Conservation (phyloP, 2,797 vertebrate genomes). For the Tachyglossus aculeatus region DNA sequence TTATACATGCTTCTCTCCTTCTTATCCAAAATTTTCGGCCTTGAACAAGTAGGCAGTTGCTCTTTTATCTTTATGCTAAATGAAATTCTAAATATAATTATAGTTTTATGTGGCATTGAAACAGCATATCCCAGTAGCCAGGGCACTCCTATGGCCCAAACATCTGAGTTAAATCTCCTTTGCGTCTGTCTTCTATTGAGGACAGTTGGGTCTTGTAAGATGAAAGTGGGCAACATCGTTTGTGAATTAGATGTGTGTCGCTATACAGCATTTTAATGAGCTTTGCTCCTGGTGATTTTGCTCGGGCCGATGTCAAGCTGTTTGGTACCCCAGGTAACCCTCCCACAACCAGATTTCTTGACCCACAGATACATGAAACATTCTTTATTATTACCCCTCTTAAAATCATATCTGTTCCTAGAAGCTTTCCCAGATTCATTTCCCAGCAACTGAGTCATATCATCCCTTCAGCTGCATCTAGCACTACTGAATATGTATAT, state of each 20-base stretch:
- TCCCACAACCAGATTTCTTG: too few species aligned
- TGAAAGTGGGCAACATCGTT: conserved; percentile 60
- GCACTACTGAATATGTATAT: too few species aligned
- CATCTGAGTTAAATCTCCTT: conserved; percentile 64
- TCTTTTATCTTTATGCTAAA: conserved; percentile 66
- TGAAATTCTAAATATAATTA: conserved; percentile 64
- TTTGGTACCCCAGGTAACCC: too few species aligned
- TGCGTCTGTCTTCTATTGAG: conserved; percentile 65
- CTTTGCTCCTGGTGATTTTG: conserved; percentile 62
- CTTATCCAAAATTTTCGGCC: conserved; percentile 54
- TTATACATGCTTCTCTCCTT: conserved; percentile 34
- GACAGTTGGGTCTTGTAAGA: conserved; percentile 52
- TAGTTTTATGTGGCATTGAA: conserved; percentile 58
- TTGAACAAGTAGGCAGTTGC: conserved; percentile 59
- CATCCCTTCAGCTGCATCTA: too few species aligned
- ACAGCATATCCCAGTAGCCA: conserved; percentile 60
- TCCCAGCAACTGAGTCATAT: too few species aligned
- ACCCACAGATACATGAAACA: too few species aligned
- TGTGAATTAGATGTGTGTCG: conserved; percentile 66
- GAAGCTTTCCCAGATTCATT: too few species aligned
- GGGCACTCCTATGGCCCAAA: conserved; percentile 38
- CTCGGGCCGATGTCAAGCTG: conserved; percentile 37
- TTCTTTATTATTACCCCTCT: too few species aligned
- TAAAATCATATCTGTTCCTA: too few species aligned
- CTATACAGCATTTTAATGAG: conserved; percentile 35